A percentile compares a stretch with the other conserved stretches of the same genome.
Conservation (phyloP, 1,140 invertebrate genomes). For the Aphaenogaster rudis region DNA sequence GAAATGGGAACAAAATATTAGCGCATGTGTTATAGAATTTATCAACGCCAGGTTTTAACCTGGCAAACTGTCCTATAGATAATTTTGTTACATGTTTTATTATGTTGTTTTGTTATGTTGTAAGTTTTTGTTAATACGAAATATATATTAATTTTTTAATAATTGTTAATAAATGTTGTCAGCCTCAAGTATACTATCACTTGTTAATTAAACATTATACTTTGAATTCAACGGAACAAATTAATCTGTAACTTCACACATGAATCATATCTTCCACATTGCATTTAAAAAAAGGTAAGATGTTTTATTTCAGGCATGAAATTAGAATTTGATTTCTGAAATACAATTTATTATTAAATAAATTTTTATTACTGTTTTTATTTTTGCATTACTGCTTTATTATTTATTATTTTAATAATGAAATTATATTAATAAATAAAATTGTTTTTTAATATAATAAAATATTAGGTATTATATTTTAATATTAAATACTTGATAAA, state of each 20-base stretch:
- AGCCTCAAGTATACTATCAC: background rate
- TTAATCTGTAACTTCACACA: background rate
- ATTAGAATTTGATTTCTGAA: background rate
- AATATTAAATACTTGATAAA: background rate
- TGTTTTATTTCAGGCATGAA: background rate
- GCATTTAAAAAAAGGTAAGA: background rate
- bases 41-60: background rate
- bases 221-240: background rate
- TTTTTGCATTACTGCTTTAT: background rate
- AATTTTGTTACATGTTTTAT: conserved; percentile 69
- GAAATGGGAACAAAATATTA: background rate
- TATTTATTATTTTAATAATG: conserved; percentile 1
- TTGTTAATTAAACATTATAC: background rate
- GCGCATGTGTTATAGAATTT: background rate
- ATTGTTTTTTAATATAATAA: background rate
- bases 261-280: background rate
- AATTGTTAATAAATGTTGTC: conserved; percentile 64
- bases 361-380: background rate
- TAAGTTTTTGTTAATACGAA: conserved; percentile 68
- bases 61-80: conserved; percentile 23
- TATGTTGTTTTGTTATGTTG: conserved; percentile 46
- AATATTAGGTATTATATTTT: no score
- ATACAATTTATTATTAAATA: background rate
- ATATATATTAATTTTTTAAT: background rate
- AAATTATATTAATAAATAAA: background rate